Conservation (phyloP, 92 coral and sea anemone species). For the Phenganax marumi region DNA sequence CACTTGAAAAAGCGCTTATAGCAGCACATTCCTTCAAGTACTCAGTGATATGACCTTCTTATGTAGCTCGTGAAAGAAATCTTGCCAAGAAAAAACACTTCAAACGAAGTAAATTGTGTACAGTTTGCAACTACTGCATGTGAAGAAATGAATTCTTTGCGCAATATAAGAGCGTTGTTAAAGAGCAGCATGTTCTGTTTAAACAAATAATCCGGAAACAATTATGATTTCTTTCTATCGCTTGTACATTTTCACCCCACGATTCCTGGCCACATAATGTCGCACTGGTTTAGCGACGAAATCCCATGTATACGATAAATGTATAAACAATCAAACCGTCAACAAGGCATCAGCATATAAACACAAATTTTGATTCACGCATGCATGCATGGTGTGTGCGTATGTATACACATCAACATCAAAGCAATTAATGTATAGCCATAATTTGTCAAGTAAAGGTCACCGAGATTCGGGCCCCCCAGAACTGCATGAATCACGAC, state of each 20-base stretch:
- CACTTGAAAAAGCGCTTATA: neutral
- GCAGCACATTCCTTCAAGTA: constrained; percentile 2
- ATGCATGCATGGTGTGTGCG: no score
- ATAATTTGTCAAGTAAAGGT: neutral
- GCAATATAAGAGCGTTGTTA: neutral
- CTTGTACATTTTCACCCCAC: neutral
- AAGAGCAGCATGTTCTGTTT: neutral
- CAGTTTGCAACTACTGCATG: neutral
- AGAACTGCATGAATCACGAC: neutral
- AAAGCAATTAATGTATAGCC: no score
- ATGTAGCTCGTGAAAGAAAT: neutral
- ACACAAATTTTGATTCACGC: no score
- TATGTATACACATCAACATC: neutral
- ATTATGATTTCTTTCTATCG: neutral
- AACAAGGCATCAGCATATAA: neutral
- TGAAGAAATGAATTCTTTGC: neutral
- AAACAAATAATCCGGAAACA: neutral
- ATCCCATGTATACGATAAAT: neutral
- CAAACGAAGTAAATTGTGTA: neutral
- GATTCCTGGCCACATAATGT: neutral
- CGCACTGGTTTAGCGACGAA: neutral
- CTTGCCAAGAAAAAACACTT: neutral
- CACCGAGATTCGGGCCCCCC: neutral
- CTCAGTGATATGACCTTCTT: neutral
- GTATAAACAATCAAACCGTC: neutral